These are phyloP conservation scores for Prunella fulvescens DNA, from an alignment of 2,113 vertebrate species.

Conservation along the genomic window DNA sequence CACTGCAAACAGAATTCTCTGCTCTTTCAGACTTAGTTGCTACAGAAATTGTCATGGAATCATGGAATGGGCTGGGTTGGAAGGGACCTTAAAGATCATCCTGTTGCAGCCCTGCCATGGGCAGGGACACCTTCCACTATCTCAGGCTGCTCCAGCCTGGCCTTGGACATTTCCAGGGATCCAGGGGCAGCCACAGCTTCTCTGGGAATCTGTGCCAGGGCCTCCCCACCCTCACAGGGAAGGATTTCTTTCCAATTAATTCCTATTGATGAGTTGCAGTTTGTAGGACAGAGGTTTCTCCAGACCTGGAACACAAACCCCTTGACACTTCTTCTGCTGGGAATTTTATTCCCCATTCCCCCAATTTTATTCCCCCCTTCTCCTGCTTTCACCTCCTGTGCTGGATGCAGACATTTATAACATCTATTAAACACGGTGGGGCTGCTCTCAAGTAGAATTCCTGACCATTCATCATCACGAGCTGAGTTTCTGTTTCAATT, in stretches of 20 bases:
- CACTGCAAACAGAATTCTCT: not conserved
- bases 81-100: not conserved
- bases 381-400: not conserved
- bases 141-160: not conserved
- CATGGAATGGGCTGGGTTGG: not conserved
- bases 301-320: not conserved
- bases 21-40: not conserved
- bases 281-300: not conserved
- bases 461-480: not conserved
- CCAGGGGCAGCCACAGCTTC: not conserved
- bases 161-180: not conserved
- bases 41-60: not conserved
- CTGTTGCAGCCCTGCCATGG: not conserved
- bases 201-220: not conserved
- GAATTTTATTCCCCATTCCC: not conserved
- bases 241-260: not conserved
- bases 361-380: too few relatives aligned
- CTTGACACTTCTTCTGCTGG: not conserved
- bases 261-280: not conserved
- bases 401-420: not conserved
- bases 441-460: not conserved
- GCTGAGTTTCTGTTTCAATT: not conserved
- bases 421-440: fast-evolving
- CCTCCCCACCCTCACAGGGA: not conserved
- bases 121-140: not conserved